phyloP scores from a whole-genome alignment of 2,113 vertebrate species.

The Bos javanicus region DNA sequence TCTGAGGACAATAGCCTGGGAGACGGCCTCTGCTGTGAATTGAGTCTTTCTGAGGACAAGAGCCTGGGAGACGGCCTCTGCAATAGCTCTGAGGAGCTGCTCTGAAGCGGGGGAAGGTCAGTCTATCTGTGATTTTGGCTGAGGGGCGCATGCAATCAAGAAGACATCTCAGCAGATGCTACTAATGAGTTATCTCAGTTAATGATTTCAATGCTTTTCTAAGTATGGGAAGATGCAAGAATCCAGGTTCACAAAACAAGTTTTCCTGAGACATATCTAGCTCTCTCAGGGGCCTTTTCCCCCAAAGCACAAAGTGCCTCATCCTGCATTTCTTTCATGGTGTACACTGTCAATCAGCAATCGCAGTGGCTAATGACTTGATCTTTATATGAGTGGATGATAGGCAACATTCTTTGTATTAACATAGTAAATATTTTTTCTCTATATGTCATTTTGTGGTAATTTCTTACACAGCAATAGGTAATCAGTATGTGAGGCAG shows the following conservation, averaged over 20 bases:
- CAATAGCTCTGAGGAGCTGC: not conserved
- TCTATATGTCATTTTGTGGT: not conserved
- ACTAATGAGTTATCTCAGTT: not conserved
- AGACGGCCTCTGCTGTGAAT: not conserved
- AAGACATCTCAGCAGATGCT: not conserved
- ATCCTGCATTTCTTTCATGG: not conserved
- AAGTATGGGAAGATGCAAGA: not conserved
- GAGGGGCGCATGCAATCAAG: not conserved
- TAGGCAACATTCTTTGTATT: no score
- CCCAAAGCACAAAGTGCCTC: not conserved
- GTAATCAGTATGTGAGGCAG: no score
- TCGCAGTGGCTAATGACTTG: not conserved
- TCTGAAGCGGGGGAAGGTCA: not conserved
- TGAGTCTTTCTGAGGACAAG: not conserved
- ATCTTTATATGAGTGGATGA: not conserved
- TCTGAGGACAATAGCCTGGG: not conserved
- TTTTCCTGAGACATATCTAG: not conserved
- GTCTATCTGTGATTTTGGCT: not conserved
- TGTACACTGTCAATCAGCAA: not conserved
- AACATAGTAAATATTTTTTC: not conserved
- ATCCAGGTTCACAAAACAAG: not conserved
- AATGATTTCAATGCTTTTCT: not conserved
- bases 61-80: not conserved
- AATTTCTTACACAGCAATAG: not conserved
- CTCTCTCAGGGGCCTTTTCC: not conserved